Evolutionary conservation across 1,140 invertebrate species (phyloP), one percentile per base, ranked within the genome.

Genomic region (Papilio machaon): DNA sequence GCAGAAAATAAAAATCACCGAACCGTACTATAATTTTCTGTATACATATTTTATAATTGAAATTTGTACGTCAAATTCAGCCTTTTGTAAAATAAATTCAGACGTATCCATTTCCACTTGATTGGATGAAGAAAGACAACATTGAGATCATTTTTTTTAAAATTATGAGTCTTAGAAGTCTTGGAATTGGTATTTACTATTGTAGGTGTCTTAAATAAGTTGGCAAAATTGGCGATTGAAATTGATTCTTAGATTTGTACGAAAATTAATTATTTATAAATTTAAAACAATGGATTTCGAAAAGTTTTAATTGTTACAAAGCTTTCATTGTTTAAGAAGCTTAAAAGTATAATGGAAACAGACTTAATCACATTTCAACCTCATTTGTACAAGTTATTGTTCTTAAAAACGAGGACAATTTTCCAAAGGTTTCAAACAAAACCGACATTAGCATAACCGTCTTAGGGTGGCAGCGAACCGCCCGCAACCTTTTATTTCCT

Each of bases 381-480:
- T 35, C 64, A 13, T 70, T 70, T 38, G 64, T 70, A 70, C 15
- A 70, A 35, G 4, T 70, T 38, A 70, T 70, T 70, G 30, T 70
- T 70, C 11, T 70, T 70, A 70, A 35, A 70, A 70, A 38, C 7
- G 64, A 19, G 64, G 35, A 70, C 64, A 70, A 38, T 70, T 35
- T 35, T 11, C 23, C 23, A 70, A 70, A 58, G 54, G 64, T 70
- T 70, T 70, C 64, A 70, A 17, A 70, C 64, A 70, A 70, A 70
- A 35, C 64, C 64, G 64, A 70, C 11, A 70, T 70, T 70, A 70
- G 30, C 64, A 70, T 70, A 70, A 70, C 35, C 64, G 64, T 35
- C 23, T 70, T 70, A 70, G 64, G 64, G 13, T 9, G 64, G 30
- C 30, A 30, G 64, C 64, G 64, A 30, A 35, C 64, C 64, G 30